Evolutionary conservation across 2,888 invertebrate species (phyloP).

Genomic region (Eristalis tenax): DNA sequence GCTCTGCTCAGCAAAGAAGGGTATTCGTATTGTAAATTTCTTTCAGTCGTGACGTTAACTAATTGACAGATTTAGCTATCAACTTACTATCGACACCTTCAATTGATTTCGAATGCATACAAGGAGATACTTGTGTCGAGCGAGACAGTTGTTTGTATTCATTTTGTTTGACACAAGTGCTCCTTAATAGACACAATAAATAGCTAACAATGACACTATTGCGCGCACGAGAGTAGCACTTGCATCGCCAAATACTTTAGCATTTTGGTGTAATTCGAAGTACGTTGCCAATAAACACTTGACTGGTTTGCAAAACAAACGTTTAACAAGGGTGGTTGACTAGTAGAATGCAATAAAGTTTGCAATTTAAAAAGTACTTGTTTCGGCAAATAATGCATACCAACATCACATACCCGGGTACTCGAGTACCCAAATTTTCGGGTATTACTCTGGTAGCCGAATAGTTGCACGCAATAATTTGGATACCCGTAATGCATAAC

Average conservation of each 20-base stretch:
- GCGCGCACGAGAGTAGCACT: not conserved
- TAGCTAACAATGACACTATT: not conserved
- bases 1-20: not conserved
- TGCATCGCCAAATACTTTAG: not conserved
- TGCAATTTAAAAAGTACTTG: too few relatives aligned
- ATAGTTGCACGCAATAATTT: too few relatives aligned
- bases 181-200: not conserved
- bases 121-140: not conserved
- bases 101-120: not conserved
- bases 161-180: not conserved
- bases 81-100: not conserved
- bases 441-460: too few relatives aligned
- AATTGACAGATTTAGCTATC: not conserved
- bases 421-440: too few relatives aligned
- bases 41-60: not conserved
- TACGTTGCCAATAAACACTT: too few relatives aligned
- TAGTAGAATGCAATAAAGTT: too few relatives aligned
- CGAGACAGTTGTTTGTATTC: not conserved
- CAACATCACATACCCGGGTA: too few relatives aligned
- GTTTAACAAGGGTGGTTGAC: too few relatives aligned
- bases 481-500: too few relatives aligned
- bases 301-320: too few relatives aligned
- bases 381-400: too few relatives aligned
- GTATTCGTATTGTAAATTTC: not conserved
- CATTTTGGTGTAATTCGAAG: too few relatives aligned